Evolutionary conservation across 2,888 invertebrate genomes (phyloP).

Genomic region (Watsonalla binaria): DNA sequence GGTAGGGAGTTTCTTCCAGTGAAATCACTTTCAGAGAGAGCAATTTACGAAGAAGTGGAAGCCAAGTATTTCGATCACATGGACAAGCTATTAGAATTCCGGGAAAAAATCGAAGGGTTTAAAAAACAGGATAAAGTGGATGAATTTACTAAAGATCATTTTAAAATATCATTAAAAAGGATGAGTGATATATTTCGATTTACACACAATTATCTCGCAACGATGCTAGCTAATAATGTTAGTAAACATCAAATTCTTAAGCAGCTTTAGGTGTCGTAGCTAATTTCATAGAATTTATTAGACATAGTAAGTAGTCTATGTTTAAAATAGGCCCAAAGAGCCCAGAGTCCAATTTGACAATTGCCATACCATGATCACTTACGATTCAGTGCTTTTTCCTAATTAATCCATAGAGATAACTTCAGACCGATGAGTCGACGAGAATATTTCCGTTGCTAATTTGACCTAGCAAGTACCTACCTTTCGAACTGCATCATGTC

Average conservation of each 20-base stretch:
- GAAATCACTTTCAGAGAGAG: constrained; percentile 26
- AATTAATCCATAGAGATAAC: too few species aligned
- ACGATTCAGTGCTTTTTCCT: too few species aligned
- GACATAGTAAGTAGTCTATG: too few species aligned
- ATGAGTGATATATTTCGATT: constrained; percentile 39
- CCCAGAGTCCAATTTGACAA: too few species aligned
- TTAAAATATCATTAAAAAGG: constrained; percentile 29
- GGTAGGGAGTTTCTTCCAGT: constrained; percentile 36
- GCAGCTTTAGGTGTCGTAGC: background rate
- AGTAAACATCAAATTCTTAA: constrained; percentile 16
- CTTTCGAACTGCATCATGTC: too few species aligned
- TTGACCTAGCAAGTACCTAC: too few species aligned
- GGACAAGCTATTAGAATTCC: constrained; percentile 23
- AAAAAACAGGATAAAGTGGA: constrained; percentile 35
- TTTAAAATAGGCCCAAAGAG: too few species aligned
- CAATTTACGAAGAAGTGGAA: constrained; percentile 33
- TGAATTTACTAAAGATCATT: constrained; percentile 35
- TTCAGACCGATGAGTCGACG: too few species aligned
- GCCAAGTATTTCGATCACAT: constrained; percentile 24
- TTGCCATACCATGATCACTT: too few species aligned
- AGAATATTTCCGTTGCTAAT: too few species aligned
- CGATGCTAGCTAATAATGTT: constrained; percentile 38
- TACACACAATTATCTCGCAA: constrained; percentile 36
- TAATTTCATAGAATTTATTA: too few species aligned
- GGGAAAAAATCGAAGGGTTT: constrained; percentile 24